phyloP scores from a whole-genome alignment of 1,140 invertebrate species.

The Drosophila pallidifrons region DNA sequence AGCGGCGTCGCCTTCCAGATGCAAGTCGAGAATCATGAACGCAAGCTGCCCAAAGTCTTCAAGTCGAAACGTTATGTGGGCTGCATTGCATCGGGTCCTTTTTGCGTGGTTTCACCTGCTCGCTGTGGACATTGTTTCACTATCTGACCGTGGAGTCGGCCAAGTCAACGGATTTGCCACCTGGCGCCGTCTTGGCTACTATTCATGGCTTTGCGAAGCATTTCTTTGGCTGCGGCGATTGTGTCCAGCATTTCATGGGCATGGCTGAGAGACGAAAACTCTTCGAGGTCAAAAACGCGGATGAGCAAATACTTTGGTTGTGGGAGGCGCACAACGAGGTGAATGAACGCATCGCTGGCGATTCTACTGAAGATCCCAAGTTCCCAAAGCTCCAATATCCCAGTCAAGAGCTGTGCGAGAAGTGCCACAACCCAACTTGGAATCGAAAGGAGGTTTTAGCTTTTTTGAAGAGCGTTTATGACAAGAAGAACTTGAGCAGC shows the following conservation, averaged over 20 bases:
- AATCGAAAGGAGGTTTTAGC: conserved; percentile 26
- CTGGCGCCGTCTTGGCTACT: conserved; percentile 89
- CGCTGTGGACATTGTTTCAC: conserved; percentile 97
- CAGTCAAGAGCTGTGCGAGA: conserved; percentile 87
- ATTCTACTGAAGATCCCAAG: conserved; percentile 94
- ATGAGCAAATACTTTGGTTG: conserved; percentile 94
- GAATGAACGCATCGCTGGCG: conserved; percentile 93
- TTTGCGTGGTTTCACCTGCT: conserved; percentile 95
- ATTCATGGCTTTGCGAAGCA: conserved; percentile 95
- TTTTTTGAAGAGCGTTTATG: conserved; percentile 52
- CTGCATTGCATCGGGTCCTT: conserved; percentile 88
- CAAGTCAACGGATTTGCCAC: conserved; percentile 83
- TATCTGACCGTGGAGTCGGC: conserved; percentile 93
- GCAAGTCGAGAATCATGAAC: conserved; percentile 22
- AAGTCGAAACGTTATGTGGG: conserved; percentile 87
- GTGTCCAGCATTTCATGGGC: conserved; percentile 92
- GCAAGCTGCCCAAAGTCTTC: conserved; percentile 44
- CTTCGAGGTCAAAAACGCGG: conserved; percentile 87
- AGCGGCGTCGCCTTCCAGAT: conserved; percentile 38
- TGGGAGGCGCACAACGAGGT: conserved; percentile 98
- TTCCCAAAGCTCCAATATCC: conserved; percentile 98
- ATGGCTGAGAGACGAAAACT: conserved; percentile 90
- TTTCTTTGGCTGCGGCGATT: conserved; percentile 97
- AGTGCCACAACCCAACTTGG: conserved; percentile 86
- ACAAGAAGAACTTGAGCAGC: conserved; percentile 41